Evolutionary conservation across 2,888 invertebrate genomes (phyloP).

Genomic region (Stenoptilia bipunctidactyla): DNA sequence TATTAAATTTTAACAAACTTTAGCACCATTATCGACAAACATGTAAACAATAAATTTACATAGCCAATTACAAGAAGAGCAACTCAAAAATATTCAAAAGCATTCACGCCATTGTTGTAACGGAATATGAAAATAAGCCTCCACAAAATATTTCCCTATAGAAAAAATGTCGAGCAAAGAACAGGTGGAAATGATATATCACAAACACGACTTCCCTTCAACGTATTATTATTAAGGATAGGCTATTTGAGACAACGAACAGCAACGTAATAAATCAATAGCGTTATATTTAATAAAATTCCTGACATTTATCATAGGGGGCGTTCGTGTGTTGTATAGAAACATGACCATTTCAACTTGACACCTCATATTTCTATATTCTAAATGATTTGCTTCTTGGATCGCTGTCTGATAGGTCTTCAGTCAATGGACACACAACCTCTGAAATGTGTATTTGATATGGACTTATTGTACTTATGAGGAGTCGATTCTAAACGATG

Average conservation of each 20-base stretch:
- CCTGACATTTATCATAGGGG: background rate
- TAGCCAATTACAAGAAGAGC: no score
- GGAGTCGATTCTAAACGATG: background rate
- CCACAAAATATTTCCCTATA: no score
- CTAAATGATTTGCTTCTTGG: no score
- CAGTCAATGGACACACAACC: background rate
- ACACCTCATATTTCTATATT: no score
- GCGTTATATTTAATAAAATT: background rate
- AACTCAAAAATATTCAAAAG: no score
- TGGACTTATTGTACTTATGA: background rate
- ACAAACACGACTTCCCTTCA: background rate
- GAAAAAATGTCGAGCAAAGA: background rate
- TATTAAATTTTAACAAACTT: no score
- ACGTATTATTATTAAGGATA: background rate
- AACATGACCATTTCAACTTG: background rate
- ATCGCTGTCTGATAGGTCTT: no score
- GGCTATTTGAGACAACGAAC: background rate
- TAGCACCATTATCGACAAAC: no score
- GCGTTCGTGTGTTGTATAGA: background rate
- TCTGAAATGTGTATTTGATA: background rate
- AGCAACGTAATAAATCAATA: background rate
- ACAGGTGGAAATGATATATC: background rate
- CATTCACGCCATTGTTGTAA: no score
- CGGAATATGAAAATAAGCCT: no score
- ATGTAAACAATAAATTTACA: no score